Evolutionary conservation across 1,140 invertebrate species (phyloP), one percentile per base, ranked within the genome.

Genomic region (Hydropsyche tenuis): DNA sequence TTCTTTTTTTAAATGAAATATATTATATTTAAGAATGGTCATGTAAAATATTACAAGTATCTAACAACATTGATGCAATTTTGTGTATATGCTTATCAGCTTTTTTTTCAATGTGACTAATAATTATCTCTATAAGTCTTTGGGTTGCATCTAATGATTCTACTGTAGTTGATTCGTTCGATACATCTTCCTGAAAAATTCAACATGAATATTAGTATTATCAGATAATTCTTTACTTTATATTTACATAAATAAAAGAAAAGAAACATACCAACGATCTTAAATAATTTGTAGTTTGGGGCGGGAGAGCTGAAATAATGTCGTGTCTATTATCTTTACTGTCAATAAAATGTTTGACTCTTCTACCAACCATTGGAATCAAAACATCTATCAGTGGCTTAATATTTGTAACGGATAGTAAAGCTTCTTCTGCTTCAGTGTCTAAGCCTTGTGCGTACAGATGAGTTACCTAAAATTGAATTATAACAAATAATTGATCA

Each of bases 371-470:
- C 45, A 95, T 87, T 5, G 88, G 85, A 1, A 95, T 81, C 46
- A 95, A 82, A 78, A 89, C 86, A 16, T 85, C 82, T 12, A 90
- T 91, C 51, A 95, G 81, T 22, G 86, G 82, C 78, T 88, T 86
- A 46, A 85, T 86, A 74, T 93, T 88, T 74, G 86, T 88, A 1
- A 94, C 88, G 43, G 90, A 84, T 9, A 86, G 80, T 43, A 92
- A 79, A 77, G 94, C 89, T 81, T 93, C 90, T 81, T 93, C 88
- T 22, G 92, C 94, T 37, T 93, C 80, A 42, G 85, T 86, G 87
- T 96, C 94, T 78, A 91, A 90, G 46, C 93, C 93, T 79, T 88
- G 88, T 0, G 87, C 86, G 80, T 94, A 95, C 14, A 95, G 83
- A 78, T 94, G 89, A 78, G 89, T 88, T 53, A 93, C 88, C 83